Conservation (phyloP, 2,797 vertebrate species). For the Alosa sapidissima region DNA sequence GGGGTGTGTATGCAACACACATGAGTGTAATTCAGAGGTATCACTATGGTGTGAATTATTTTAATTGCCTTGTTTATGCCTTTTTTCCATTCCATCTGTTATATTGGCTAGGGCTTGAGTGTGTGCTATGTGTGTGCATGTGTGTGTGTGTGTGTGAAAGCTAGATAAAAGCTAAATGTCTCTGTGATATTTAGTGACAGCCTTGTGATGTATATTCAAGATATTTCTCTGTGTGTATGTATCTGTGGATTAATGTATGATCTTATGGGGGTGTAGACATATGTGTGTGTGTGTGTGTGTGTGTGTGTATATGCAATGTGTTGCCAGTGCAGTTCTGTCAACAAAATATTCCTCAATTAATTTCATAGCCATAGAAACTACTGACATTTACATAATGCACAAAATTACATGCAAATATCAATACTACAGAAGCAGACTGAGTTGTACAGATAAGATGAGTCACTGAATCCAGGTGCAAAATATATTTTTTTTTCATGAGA, state of each 20-base stretch:
- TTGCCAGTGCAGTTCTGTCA: neutral
- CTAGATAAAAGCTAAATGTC: neutral
- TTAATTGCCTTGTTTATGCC: neutral
- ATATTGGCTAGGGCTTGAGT: neutral
- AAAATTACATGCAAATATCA: neutral
- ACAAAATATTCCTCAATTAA: neutral
- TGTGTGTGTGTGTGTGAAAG: neutral
- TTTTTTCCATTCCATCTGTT: neutral
- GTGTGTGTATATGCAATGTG: neutral
- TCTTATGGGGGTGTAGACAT: neutral
- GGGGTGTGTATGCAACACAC: neutral
- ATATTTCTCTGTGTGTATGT: neutral
- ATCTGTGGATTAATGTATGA: neutral
- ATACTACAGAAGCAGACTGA: neutral
- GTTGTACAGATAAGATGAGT: too few species aligned
- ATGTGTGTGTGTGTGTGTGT: conserved; percentile 1
- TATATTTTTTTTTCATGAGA: too few species aligned
- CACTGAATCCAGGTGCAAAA: too few species aligned
- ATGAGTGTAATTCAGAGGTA: neutral
- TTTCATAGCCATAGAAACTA: neutral
- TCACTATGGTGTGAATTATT: neutral
- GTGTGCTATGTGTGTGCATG: neutral
- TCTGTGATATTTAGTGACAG: conserved; percentile 10
- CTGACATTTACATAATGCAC: neutral
- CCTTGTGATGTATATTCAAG: neutral